Evolutionary conservation across 2,888 invertebrate genomes (phyloP), one percentile per base, ranked within the genome.

Genomic region (Neoaliturus tenellus): DNA sequence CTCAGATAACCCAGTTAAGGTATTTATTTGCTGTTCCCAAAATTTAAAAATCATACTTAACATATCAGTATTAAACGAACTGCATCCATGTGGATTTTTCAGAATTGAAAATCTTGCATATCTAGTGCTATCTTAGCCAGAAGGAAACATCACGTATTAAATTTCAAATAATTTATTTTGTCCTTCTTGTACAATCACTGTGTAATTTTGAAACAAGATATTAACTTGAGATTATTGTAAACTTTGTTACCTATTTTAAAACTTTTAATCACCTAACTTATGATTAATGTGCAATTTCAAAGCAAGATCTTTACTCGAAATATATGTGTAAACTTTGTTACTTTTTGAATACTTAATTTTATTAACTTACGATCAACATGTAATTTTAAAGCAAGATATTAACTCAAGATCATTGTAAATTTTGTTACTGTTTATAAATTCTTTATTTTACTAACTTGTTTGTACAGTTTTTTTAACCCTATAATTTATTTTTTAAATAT

Each of bases 361-460:
- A n/a, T n/a, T n/a, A n/a, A n/a, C n/a, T n/a, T n/a, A 62, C 14
- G 62, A 28, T 28, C 62, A 62, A 62, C 23, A 28, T 62, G 20
- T 14, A 62, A 14, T 17, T n/a, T 2, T 62, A 62, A 23, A 23
- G 23, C 5, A 8, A 51, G 23, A 10, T 51, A 23, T 48, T 48
- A 23, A 51, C n/a, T 6, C 51, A 28, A 55, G 25, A 48, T 5
- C 23, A 55, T 55, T 55, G 55, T 55, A 2, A 55, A 55, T 20
- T 55, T 55, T 55, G 12, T 62, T 62, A 14, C 28, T 62, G 62
- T 62, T 62, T 28, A 25, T 62, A 62, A 62, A 28, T 62, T 62
- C n/a, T 51, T 51, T 51, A 20, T 51, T 51, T 51, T 51, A 23
- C 51, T 23, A 51, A 51, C 51, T 51, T 23, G 14, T 51, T 51